A percentile compares a stretch with the other conserved stretches of the same genome.
Conservation (phyloP, 2,113 vertebrate species). For the Mastomys coucha region DNA sequence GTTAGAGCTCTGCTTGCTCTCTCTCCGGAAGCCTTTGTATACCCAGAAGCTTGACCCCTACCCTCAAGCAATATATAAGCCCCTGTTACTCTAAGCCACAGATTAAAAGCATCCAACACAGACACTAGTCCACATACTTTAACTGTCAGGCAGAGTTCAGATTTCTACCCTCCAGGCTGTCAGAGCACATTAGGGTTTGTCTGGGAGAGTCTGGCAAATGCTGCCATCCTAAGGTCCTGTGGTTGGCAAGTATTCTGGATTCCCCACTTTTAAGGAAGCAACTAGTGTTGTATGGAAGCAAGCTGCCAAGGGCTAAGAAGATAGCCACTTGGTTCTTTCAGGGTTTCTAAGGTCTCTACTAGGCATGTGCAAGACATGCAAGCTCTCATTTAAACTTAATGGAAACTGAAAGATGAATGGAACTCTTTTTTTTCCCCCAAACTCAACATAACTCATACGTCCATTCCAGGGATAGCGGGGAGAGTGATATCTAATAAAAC, state of each 20-base stretch:
- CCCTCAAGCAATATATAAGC: neutral
- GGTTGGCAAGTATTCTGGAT: neutral
- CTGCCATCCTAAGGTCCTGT: neutral
- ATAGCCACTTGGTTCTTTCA: neutral
- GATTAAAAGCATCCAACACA: neutral
- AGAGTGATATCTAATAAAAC: neutral
- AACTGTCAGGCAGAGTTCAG: neutral
- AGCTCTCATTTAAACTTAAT: neutral
- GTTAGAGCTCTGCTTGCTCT: neutral
- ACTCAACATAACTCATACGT: neutral
- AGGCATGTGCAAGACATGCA: neutral
- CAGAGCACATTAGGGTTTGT: neutral
- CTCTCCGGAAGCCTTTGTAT: neutral
- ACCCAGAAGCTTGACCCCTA: neutral
- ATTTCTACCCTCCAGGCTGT: neutral
- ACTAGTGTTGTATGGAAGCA: neutral
- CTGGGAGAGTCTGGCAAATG: neutral
- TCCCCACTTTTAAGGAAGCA: neutral
- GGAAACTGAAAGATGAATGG: slow-evolving; percentile 22
- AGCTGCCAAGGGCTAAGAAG: neutral
- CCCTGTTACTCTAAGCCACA: neutral
- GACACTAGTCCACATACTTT: neutral
- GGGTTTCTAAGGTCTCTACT: neutral
- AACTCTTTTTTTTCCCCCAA: neutral
- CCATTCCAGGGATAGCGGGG: neutral